phyloP scores from a whole-genome alignment of 2,888 invertebrate species.

The Lycocerus yunnanus region DNA sequence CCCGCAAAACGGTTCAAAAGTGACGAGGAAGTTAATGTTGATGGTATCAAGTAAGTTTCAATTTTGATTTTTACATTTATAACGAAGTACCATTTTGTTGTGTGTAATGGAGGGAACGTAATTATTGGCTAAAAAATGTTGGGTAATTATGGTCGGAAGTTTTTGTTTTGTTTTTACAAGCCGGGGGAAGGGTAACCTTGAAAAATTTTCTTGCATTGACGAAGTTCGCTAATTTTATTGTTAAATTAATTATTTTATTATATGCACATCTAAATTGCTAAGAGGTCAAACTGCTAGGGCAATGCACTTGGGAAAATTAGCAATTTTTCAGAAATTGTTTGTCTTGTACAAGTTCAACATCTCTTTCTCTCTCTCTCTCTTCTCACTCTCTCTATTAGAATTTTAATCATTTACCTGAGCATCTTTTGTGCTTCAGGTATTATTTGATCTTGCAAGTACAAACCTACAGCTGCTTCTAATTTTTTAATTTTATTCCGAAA shows the following conservation, averaged over 20 bases:
- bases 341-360: background rate
- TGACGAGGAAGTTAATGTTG: constrained; percentile 47
- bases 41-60: constrained; percentile 50
- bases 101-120: background rate
- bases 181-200: background rate
- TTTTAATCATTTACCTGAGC: background rate
- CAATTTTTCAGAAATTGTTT: background rate
- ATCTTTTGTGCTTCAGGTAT: background rate
- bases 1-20: constrained; percentile 44
- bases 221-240: background rate
- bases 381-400: background rate
- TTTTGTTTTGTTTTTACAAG: background rate
- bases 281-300: background rate
- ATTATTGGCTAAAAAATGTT: background rate
- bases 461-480: background rate
- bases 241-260: background rate
- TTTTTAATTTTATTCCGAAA: background rate
- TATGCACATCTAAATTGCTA: background rate
- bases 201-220: background rate
- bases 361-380: background rate
- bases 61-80: background rate
- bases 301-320: background rate
- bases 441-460: background rate
- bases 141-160: background rate
- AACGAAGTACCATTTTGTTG: background rate